Conservation (phyloP, 1,140 invertebrate species). For the Hypsibius dujardini region DNA sequence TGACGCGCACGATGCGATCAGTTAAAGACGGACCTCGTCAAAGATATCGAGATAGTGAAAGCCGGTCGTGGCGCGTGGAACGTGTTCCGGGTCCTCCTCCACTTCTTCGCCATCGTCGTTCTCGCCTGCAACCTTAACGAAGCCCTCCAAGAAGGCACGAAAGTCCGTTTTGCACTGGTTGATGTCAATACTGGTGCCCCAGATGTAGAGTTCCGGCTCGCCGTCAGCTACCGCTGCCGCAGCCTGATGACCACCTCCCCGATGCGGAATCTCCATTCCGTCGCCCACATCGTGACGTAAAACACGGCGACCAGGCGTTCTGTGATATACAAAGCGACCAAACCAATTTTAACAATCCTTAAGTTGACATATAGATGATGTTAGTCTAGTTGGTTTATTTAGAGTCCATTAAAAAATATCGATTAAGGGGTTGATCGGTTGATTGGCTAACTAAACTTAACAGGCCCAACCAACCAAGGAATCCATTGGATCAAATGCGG, state of each 20-base stretch:
- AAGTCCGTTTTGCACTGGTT: conserved; percentile 75
- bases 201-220: conserved; percentile 77
- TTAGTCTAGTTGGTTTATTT: too few species aligned
- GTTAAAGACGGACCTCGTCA: neutral
- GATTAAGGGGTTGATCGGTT: too few species aligned
- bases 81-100: conserved; percentile 55
- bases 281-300: neutral
- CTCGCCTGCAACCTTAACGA: conserved; percentile 56
- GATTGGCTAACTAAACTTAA: too few species aligned
- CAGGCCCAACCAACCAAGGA: too few species aligned
- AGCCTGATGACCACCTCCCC: conserved; percentile 5
- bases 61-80: conserved; percentile 80
- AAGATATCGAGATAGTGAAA: conserved; percentile 13
- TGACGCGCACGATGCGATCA: neutral
- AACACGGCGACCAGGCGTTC: conserved; percentile 10
- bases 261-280: conserved; percentile 19
- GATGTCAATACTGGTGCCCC: conserved; percentile 90
- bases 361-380: neutral
- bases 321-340: conserved; percentile 7
- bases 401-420: too few species aligned
- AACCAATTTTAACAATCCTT: conserved; percentile 15
- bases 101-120: conserved; percentile 62
- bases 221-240: conserved; percentile 17
- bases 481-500: too few species aligned
- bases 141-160: conserved; percentile 34